Percentiles rank a stretch among this genome's conserved stretches.
Conservation (phyloP, 1,140 invertebrate genomes). For the Acromyrmex heyeri region DNA sequence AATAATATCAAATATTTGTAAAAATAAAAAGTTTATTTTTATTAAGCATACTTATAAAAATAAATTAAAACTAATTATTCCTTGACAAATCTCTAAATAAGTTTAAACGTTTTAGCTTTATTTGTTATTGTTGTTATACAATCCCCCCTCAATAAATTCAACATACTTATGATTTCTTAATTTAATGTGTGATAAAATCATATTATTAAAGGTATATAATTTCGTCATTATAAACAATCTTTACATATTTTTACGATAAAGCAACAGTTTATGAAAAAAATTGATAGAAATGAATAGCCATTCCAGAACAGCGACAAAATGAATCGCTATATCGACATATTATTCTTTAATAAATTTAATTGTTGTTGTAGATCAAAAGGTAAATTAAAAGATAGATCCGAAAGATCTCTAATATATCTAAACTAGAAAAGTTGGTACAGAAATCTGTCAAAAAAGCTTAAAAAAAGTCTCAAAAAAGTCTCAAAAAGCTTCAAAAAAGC, state of each 20-base stretch:
- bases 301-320: conserved; percentile 64
- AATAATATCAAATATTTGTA: not conserved
- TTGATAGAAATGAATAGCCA: conserved; percentile 62
- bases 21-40: not conserved
- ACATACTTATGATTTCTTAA: not conserved
- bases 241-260: not conserved
- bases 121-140: not conserved
- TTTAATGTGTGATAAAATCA: not conserved
- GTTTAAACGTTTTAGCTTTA: not conserved
- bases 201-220: not conserved
- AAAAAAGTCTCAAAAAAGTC: too few species aligned
- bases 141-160: not conserved
- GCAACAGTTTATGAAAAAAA: conserved; percentile 9
- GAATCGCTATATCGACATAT: not conserved
- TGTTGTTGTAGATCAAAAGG: not conserved
- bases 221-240: not conserved
- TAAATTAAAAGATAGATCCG: too few species aligned
- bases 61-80: not conserved
- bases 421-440: not conserved
- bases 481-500: not conserved
- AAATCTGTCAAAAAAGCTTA: not conserved
- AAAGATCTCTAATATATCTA: not conserved
- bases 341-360: conserved; percentile 8
- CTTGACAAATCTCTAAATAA: not conserved
- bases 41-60: conserved; percentile 12